Conservation (phyloP, 2,113 vertebrate species). For the Amazona guildingii region DNA sequence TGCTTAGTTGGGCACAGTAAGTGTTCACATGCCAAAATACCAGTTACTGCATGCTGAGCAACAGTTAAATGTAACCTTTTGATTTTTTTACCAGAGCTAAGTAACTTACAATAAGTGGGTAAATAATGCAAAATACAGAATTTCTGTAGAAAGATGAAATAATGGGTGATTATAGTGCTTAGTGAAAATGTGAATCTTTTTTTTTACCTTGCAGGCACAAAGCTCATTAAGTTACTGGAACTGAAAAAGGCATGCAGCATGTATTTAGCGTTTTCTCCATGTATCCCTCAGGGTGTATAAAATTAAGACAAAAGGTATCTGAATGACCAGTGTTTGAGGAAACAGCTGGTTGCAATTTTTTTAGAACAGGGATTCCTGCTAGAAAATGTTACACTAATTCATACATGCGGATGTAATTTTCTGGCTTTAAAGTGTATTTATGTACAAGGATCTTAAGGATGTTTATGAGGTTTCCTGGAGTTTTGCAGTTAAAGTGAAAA, state of each 20-base stretch:
- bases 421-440: background rate
- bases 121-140: slow-evolving; percentile 5
- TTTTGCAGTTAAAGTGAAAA: background rate
- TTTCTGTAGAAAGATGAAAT: slow-evolving; percentile 48
- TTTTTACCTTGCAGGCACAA: background rate
- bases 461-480: background rate
- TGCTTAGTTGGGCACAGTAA: background rate
- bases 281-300: background rate
- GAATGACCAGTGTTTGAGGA: background rate
- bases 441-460: background rate
- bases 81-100: background rate
- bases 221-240: background rate
- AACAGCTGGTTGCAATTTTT: slow-evolving; percentile 15
- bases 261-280: background rate
- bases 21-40: background rate
- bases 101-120: background rate
- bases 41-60: background rate
- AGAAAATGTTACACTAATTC: slow-evolving; percentile 52
- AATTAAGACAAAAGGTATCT: background rate
- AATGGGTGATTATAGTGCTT: background rate
- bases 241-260: background rate
- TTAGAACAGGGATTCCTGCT: slow-evolving; percentile 12
- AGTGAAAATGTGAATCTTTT: background rate
- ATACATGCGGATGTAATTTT: background rate
- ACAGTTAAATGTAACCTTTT: background rate